phyloP scores from a whole-genome alignment of 2,888 invertebrate genomes.

The Drosophila parthenogenetica region DNA sequence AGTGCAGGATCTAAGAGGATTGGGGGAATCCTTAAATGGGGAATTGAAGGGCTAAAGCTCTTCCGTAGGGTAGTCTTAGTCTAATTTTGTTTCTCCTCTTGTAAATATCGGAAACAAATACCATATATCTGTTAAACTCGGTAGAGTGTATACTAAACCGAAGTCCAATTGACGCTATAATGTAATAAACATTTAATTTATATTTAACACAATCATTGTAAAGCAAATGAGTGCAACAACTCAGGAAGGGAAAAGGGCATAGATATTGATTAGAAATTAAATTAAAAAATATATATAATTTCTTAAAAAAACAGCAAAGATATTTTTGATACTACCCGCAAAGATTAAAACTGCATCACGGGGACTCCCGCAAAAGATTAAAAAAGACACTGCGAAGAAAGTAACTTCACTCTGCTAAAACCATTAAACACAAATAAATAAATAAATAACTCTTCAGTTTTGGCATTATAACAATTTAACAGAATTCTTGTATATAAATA shows the following conservation, averaged over 20 bases:
- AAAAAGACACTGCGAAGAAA: conserved; percentile 40
- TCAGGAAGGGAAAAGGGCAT: conserved; percentile 27
- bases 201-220: conserved; percentile 20
- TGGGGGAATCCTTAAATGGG: neutral
- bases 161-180: conserved; percentile 45
- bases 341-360: neutral
- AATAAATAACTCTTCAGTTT: conserved; percentile 26
- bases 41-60: conserved; percentile 12
- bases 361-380: neutral
- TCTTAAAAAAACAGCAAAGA: neutral
- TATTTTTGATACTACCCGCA: conserved; percentile 45
- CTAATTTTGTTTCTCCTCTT: conserved; percentile 4
- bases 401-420: conserved; percentile 26
- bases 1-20: conserved; percentile 57
- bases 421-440: conserved; percentile 19
- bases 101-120: conserved; percentile 28
- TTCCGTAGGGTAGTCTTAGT: conserved; percentile 32
- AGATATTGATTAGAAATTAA: conserved; percentile 2
- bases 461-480: conserved; percentile 5
- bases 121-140: neutral
- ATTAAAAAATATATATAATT: conserved; percentile 4
- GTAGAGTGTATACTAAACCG: conserved; percentile 1
- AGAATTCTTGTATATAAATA: no score
- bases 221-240: conserved; percentile 38
- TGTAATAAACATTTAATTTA: conserved; percentile 20